These are phyloP conservation scores for Doryteuthis pealeii DNA, from an alignment of 1,140 invertebrate species.

Conservation along the genomic window DNA sequence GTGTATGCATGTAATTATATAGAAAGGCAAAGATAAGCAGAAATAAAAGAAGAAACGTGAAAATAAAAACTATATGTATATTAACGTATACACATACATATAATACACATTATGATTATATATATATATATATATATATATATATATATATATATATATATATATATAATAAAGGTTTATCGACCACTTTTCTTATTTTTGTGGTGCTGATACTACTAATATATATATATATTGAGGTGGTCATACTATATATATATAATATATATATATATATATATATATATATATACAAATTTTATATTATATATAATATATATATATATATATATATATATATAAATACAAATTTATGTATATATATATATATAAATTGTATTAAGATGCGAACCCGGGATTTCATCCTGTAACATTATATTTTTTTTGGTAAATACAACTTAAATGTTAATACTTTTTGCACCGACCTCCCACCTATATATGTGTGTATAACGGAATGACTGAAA, in stretches of 20 bases:
- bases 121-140: not conserved
- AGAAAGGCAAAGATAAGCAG: not conserved
- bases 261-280: not conserved
- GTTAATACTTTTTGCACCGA: no score
- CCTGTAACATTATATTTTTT: no score
- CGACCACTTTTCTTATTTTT: not conserved
- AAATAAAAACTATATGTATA: not conserved
- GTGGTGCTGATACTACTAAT: not conserved
- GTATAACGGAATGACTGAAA: no score
- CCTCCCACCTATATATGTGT: no score
- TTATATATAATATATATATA: not conserved
- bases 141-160: not conserved
- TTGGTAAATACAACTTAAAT: no score
- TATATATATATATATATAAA: not conserved
- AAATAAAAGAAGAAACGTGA: not conserved
- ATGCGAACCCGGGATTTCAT: no score
- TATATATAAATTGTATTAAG: not conserved
- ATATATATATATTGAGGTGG: not conserved
- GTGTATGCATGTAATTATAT: slow-evolving; percentile 17
- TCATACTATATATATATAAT: no score
- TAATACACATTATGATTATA: no score
- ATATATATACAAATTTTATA: not conserved
- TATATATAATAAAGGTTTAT: not conserved
- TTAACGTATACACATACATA: not conserved
- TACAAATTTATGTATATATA: not conserved